Evolutionary conservation across 2,113 vertebrate species (phyloP), one percentile per base, ranked within the genome.

Genomic region (Rhineura floridana): DNA sequence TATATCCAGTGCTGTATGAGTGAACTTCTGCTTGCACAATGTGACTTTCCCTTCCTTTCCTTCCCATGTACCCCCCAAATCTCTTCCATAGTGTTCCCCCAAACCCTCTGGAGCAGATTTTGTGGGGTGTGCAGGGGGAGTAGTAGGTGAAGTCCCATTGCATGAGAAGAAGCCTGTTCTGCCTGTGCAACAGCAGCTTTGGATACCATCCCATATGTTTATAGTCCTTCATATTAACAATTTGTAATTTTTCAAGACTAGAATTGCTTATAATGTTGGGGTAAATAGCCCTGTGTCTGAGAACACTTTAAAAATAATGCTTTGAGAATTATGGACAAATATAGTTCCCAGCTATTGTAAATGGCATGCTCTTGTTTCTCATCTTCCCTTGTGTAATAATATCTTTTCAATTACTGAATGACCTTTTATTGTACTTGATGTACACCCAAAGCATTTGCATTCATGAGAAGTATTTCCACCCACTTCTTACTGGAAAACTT

Each of bases 391-490:
- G 42, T 73, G 36, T 55, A 67, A 65, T 82, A 44, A n/a, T 39
- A 73, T 39, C 55, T 39, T 42, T 83, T 70, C 19, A 36, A 3
- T 21, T 8, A 6, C 19, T 48, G 65, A 55, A 84, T 44, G 23
- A 12, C 7, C n/a, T 46, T 65, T n/a, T 76, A 13, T 59, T 65
- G 19, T 42, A 46, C 59, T 48, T 84, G 79, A 50, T 88, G 84
- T 78, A 48, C 73, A 36, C 81, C 42, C 33, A 90, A 88, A 86
- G 36, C 5, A 30, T 42, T 23, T 78, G 33, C 91, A 84, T 90
- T 90, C 46, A 70, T 87, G 70, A 84, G n/a, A 86, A 76, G 28
- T 23, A 8, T 50, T 50, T 42, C 76, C 81, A 19, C 7, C 2
- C 59, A 3, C 48, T n/a, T 63, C 55, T 87, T 88, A 83, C 0